Evolutionary conservation across 2,113 vertebrate genomes (phyloP), one percentile per base, ranked within the genome.

Genomic region (Stomatorhinus ivindoensis): DNA sequence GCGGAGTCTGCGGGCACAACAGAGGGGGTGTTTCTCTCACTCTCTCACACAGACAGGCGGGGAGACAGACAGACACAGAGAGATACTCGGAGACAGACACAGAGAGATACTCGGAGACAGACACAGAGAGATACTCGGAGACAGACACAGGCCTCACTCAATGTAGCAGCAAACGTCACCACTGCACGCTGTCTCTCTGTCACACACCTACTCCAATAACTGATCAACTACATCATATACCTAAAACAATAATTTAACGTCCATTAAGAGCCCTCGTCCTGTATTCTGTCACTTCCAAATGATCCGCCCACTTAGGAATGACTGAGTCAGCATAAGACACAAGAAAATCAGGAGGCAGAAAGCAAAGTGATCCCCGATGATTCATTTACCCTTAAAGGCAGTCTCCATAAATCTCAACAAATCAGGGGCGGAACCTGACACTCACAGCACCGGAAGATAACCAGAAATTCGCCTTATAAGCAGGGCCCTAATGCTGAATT

Each of bases 1-100:
- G 61, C 47, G 42, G 39, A 91, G 58, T 93, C 87, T 83, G 53
- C 88, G 9, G 94, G 90, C 47, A 76, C 90, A 42, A 88, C 7
- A 83, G 84, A 10, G 82, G 11, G 9, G n/a, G 46, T 0, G 47
- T n/a, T 10, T 65, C 50, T 55, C 27, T 35, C 3, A 51, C 31
- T 46, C 24, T 31, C 42, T 1, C 42, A 15, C 35, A 82, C 0
- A n/a, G 0, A 31, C 61, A 69, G 7, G 3, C 61, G 31, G 7
- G 3, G 6, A 61, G 21, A n/a, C 8, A 48, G 9, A 50, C 10
- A 50, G 10, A 10, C 10, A 50, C 48, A 50, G 11, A 15, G 48
- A 48, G 0, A 48, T 7, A 58, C 53, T 58, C 19, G n/a, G 58
- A n/a, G 7, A 61, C 2, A 9, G 10, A 3, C 48, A 47, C 46